Conservation (phyloP, 2,888 invertebrate species). For the Drosophila crucigera region DNA sequence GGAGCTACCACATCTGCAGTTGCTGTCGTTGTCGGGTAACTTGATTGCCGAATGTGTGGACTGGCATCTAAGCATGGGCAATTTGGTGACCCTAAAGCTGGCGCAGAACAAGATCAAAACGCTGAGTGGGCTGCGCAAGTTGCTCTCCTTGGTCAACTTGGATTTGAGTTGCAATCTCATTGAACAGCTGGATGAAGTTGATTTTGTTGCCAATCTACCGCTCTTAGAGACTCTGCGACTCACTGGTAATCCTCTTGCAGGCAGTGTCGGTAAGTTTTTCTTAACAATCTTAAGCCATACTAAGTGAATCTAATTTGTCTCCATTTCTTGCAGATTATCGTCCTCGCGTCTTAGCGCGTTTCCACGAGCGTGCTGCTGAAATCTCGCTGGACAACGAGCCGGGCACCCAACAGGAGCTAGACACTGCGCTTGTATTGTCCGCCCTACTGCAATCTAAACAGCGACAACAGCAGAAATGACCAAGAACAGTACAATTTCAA, state of each 20-base stretch:
- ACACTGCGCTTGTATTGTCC: conserved; percentile 95
- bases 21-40: conserved; percentile 93
- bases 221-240: conserved; percentile 94
- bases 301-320: neutral
- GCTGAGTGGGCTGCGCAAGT: conserved; percentile 90
- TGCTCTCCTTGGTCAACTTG: conserved; percentile 94
- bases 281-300: neutral
- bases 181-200: conserved; percentile 92
- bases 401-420: conserved; percentile 94
- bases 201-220: conserved; percentile 92
- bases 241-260: conserved; percentile 95
- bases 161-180: conserved; percentile 95
- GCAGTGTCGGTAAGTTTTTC: conserved; percentile 83
- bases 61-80: conserved; percentile 94
- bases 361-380: conserved; percentile 93
- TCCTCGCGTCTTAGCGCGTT: conserved; percentile 94
- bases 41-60: conserved; percentile 90
- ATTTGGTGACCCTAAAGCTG: conserved; percentile 93
- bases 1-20: conserved; percentile 90
- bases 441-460: conserved; percentile 88
- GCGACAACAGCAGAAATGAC: conserved; percentile 67
- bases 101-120: conserved; percentile 93
- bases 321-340: conserved; percentile 90
- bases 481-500: conserved; percentile 18
- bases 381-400: conserved; percentile 95